phyloP scores from a whole-genome alignment of 2,113 vertebrate genomes.

The Aphyosemion australe region DNA sequence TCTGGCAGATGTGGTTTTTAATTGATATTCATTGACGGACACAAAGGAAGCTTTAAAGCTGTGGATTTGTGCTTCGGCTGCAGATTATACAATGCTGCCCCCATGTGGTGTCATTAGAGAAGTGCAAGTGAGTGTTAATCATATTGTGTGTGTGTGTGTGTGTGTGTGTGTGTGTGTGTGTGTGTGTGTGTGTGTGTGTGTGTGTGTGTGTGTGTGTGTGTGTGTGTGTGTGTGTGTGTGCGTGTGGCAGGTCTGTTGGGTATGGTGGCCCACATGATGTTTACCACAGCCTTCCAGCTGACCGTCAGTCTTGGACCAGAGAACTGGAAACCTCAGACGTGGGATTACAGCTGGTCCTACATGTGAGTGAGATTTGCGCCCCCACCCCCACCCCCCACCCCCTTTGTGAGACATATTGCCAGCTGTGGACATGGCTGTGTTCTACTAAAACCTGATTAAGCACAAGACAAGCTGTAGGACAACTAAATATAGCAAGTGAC shows the following conservation, averaged over 20 bases:
- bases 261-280: constrained; percentile 99
- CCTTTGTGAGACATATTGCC: no score
- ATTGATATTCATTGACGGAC: no score
- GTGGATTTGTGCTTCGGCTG: neutral
- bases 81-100: constrained; percentile 36
- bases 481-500: no score
- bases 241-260: constrained; percentile 87
- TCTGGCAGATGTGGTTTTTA: no score
- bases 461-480: no score
- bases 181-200: neutral
- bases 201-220: neutral
- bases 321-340: constrained; percentile 96
- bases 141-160: neutral
- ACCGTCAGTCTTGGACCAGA: constrained; percentile 96
- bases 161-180: neutral
- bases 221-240: neutral
- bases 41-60: constrained; percentile 12
- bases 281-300: constrained; percentile 96
- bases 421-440: no score
- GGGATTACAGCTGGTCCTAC: constrained; percentile 99
- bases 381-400: neutral
- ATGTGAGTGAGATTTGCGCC: constrained; percentile 78
- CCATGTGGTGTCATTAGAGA: constrained; percentile 53
- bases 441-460: no score
- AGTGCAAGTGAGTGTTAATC: no score